Evolutionary conservation across 1,140 invertebrate genomes (phyloP).

Genomic region (Pomacea maculata): DNA sequence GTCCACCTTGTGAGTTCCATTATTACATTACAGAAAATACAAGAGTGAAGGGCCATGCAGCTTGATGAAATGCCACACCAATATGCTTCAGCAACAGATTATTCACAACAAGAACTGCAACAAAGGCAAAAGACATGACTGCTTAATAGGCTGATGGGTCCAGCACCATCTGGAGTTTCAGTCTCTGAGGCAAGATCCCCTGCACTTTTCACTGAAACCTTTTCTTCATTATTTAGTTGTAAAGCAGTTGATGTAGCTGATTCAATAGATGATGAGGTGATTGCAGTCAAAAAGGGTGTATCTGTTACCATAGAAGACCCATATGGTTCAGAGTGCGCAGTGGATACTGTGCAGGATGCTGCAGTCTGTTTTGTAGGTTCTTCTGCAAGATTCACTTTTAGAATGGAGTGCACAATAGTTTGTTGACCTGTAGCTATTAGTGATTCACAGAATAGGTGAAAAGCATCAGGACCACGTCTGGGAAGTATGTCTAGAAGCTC

Average conservation of each 20-base stretch:
- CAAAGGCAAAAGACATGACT: constrained; percentile 52
- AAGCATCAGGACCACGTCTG: constrained; percentile 44
- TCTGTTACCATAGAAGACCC: background rate
- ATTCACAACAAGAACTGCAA: constrained; percentile 57
- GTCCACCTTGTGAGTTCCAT: no score
- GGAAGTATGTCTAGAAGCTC: constrained; percentile 49
- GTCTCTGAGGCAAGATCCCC: constrained; percentile 1
- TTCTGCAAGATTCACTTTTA: constrained; percentile 26
- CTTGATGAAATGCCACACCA: constrained; percentile 63
- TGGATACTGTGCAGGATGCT: background rate
- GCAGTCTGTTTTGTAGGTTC: background rate
- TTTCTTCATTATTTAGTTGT: background rate
- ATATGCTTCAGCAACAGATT: constrained; percentile 64
- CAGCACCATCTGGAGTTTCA: constrained; percentile 17
- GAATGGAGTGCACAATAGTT: constrained; percentile 40
- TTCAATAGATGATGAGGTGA: background rate
- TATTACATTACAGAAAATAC: constrained; percentile 57
- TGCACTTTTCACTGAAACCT: background rate
- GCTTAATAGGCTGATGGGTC: constrained; percentile 33
- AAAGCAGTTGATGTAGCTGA: background rate
- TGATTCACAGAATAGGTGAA: constrained; percentile 52
- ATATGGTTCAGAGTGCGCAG: background rate
- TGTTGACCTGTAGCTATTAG: constrained; percentile 50
- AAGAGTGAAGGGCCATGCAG: constrained; percentile 62
- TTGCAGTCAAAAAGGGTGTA: background rate